Evolutionary conservation across 2,797 vertebrate genomes (phyloP).

Genomic region (Apogon hyalosoma): DNA sequence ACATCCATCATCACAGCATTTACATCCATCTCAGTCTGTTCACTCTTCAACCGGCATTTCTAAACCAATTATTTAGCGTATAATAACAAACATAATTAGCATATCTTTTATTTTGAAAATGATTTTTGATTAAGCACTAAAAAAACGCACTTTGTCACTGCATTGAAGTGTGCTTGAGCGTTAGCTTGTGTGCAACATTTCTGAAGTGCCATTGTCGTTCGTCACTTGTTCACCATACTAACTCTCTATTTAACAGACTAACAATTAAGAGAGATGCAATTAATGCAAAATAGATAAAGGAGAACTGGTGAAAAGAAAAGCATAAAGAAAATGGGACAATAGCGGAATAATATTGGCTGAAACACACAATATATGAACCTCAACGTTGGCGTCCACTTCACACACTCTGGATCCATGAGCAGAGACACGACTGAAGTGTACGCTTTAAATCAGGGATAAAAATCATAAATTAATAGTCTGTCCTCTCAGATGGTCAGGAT

Average conservation of each 20-base stretch:
- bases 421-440: constrained; percentile 33
- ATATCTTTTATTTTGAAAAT: constrained; percentile 64
- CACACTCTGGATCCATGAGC: constrained; percentile 8
- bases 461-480: constrained; percentile 52
- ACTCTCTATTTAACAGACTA: constrained; percentile 55
- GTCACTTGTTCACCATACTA: constrained; percentile 44
- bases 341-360: constrained; percentile 40
- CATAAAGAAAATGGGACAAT: constrained; percentile 60
- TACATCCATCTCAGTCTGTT: not conserved
- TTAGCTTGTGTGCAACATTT: constrained; percentile 66
- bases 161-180: constrained; percentile 62
- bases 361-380: constrained; percentile 61
- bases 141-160: constrained; percentile 52
- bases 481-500: constrained; percentile 30
- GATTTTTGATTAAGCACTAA: constrained; percentile 72
- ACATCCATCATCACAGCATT: not conserved
- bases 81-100: constrained; percentile 66
- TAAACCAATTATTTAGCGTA: constrained; percentile 39
- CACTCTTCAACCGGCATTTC: constrained; percentile 7
- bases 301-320: constrained; percentile 75
- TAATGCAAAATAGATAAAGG: constrained; percentile 76
- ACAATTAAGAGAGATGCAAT: constrained; percentile 74
- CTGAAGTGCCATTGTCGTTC: constrained; percentile 64
- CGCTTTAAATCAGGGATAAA: constrained; percentile 38
- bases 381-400: constrained; percentile 62